These are phyloP conservation scores for Lethenteron reissneri DNA, from an alignment of 2,113 vertebrate genomes.

Conservation along the genomic window DNA sequence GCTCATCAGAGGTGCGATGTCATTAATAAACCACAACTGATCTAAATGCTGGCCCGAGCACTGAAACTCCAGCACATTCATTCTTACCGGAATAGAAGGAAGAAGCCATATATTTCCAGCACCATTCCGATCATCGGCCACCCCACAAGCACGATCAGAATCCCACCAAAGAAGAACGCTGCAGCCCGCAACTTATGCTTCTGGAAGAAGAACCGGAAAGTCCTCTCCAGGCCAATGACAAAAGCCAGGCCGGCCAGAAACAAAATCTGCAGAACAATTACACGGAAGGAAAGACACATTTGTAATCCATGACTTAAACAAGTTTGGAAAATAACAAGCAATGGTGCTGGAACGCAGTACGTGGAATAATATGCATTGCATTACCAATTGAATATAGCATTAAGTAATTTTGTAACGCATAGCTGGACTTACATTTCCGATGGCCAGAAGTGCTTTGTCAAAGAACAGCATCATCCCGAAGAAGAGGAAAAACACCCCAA, in stretches of 20 bases:
- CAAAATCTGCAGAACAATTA: slow-evolving; percentile 37
- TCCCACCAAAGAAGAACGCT: slow-evolving; percentile 77
- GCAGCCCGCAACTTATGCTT: slow-evolving; percentile 94
- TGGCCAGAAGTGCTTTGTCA: slow-evolving; percentile 89
- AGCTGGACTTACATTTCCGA: slow-evolving; percentile 74
- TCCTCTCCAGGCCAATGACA: slow-evolving; percentile 85
- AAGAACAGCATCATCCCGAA: slow-evolving; percentile 99
- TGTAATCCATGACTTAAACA: no score
- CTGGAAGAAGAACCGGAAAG: slow-evolving; percentile 96
- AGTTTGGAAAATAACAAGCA: no score
- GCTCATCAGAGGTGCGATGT: not conserved
- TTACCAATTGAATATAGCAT: no score
- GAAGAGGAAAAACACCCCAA: slow-evolving; percentile 93
- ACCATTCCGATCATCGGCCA: slow-evolving; percentile 89
- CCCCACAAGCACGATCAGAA: slow-evolving; percentile 71
- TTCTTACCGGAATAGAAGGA: slow-evolving; percentile 74
- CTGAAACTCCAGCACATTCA: slow-evolving; percentile 6
- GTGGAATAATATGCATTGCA: no score
- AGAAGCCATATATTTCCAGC: slow-evolving; percentile 87
- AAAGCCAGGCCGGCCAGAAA: slow-evolving; percentile 86
- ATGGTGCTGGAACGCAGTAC: no score
- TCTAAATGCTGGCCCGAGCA: not conserved
- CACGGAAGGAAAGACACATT: no score
- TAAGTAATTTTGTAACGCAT: no score
- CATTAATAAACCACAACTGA: not conserved